Evolutionary conservation across 2,797 vertebrate genomes (phyloP).

Genomic region (Synaphobranchus kaupii): DNA sequence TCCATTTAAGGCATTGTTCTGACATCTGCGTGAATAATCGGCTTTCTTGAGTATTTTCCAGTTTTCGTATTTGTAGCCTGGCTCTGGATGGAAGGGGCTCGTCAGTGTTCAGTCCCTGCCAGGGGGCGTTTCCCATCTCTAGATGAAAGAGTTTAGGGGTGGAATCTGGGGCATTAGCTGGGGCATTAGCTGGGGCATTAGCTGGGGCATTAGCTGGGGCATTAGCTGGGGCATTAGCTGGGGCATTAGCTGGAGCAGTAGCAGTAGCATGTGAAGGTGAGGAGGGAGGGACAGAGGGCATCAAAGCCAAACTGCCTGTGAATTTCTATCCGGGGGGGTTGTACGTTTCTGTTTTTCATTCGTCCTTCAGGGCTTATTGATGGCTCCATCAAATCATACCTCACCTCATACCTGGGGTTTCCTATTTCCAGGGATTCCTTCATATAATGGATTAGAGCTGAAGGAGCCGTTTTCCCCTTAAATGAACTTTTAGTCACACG

Average conservation of each 20-base stretch:
- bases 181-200: background rate
- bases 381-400: background rate
- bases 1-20: background rate
- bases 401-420: background rate
- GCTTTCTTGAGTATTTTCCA: background rate
- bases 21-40: background rate
- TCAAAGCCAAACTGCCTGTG: background rate
- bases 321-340: background rate
- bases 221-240: background rate
- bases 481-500: background rate
- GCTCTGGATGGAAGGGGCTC: background rate
- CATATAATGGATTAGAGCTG: background rate
- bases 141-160: background rate
- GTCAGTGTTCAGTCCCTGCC: background rate
- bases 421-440: background rate
- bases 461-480: background rate
- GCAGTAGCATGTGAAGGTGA: background rate
- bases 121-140: background rate
- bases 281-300: background rate
- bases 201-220: background rate
- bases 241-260: background rate
- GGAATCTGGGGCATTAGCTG: background rate
- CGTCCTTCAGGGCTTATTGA: background rate
- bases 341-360: background rate
- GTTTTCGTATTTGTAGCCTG: background rate